A percentile compares a stretch with the other conserved stretches of the same genome.
These are phyloP conservation scores for Zoanthus sociatus DNA, from an alignment of 92 coral and sea anemone species.

Conservation along the genomic window DNA sequence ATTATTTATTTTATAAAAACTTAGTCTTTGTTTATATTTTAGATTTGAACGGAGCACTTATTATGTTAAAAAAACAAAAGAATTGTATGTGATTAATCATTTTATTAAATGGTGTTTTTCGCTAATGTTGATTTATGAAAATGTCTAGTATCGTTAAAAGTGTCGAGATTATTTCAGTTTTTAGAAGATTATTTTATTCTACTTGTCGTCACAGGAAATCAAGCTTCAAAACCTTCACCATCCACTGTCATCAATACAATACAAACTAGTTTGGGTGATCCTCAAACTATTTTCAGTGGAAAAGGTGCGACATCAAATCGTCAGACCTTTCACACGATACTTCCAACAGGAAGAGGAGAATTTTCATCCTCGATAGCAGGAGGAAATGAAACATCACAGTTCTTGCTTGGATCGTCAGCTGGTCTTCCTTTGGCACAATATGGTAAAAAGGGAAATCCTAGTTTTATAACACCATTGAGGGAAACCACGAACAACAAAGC, in stretches of 20 bases:
- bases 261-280: not conserved
- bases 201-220: conserved; percentile 26
- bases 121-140: no score
- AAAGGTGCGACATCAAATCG: not conserved
- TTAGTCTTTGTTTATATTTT: no score
- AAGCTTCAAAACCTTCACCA: conserved; percentile 4
- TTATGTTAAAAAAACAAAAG: no score
- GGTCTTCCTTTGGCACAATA: not conserved
- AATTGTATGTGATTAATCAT: no score
- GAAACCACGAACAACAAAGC: not conserved
- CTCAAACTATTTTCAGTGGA: conserved; percentile 12
- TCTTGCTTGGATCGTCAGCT: not conserved
- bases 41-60: no score
- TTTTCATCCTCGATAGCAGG: not conserved
- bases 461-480: not conserved
- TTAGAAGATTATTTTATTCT: conserved; percentile 9
- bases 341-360: not conserved
- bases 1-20: no score
- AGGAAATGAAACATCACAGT: not conserved
- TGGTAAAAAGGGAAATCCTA: not conserved
- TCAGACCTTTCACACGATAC: not conserved
- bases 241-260: not conserved
- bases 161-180: conserved; percentile 12
- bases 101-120: no score
- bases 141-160: not conserved